Evolutionary conservation across 2,888 invertebrate genomes (phyloP).

Genomic region (Colletes collaris): DNA sequence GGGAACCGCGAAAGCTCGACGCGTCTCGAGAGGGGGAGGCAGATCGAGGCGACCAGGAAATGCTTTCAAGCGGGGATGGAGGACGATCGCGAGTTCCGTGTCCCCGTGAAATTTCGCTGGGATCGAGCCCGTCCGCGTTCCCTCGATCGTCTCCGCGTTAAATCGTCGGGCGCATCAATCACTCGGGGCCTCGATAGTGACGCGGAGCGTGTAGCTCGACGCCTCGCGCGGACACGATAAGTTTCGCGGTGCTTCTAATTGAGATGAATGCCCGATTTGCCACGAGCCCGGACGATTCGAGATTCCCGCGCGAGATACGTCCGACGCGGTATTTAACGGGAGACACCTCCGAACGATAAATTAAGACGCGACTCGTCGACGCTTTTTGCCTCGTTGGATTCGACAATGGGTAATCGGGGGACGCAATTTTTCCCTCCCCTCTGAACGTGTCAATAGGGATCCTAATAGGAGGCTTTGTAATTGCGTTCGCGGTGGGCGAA

Average conservation of each 20-base stretch:
- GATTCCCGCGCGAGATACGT: conserved; percentile 23
- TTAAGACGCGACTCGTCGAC: conserved; percentile 1
- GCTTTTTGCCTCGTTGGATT: too few species aligned
- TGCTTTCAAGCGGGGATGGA: background rate
- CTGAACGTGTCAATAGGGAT: too few species aligned
- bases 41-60: conserved; percentile 4
- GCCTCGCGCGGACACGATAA: conserved; percentile 34
- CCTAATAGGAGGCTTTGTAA: too few species aligned
- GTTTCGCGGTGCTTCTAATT: conserved; percentile 49
- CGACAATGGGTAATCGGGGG: too few species aligned
- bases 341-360: conserved; percentile 13
- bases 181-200: conserved; percentile 41
- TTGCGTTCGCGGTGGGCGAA: too few species aligned
- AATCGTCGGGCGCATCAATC: conserved; percentile 44
- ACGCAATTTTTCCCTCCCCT: too few species aligned
- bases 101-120: conserved; percentile 15
- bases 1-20: too few species aligned
- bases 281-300: conserved; percentile 15
- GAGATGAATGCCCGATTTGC: conserved; percentile 54
- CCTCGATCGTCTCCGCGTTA: conserved; percentile 22
- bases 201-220: conserved; percentile 17
- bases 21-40: too few species aligned
- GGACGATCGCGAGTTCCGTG: conserved; percentile 85
- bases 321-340: conserved; percentile 19
- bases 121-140: conserved; percentile 15